phyloP scores from a whole-genome alignment of 2,113 vertebrate genomes.

The Prunella himalayana region DNA sequence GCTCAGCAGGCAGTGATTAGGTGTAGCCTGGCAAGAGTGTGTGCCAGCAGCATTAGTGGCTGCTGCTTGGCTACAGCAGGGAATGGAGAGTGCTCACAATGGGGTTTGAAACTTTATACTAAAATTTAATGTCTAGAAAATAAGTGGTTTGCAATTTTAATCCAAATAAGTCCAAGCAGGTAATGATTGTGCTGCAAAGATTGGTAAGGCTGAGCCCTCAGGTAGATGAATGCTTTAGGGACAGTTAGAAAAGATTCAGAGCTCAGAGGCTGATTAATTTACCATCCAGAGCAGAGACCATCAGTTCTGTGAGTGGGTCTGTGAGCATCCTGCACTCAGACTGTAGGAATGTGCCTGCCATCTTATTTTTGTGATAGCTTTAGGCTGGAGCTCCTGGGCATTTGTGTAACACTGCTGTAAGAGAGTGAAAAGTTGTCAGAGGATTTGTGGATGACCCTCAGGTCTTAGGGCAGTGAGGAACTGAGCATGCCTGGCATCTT shows the following conservation, averaged over 20 bases:
- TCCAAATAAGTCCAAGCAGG: not conserved
- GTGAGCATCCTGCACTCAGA: not conserved
- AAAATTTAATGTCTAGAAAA: conserved; percentile 28
- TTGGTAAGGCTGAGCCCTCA: not conserved
- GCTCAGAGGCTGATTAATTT: not conserved
- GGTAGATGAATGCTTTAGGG: not conserved
- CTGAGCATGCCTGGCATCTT: not conserved
- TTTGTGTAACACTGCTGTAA: not conserved
- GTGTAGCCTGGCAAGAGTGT: not conserved
- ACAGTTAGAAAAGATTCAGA: not conserved
- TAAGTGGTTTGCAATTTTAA: not conserved
- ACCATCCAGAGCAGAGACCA: not conserved
- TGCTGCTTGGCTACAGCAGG: not conserved
- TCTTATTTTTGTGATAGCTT: not conserved
- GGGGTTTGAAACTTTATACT: conserved; percentile 6
- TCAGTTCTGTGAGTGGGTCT: not conserved
- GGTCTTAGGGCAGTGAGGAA: not conserved
- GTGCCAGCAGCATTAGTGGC: not conserved
- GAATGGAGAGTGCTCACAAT: not conserved
- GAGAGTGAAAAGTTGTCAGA: not conserved
- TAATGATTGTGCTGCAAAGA: not conserved
- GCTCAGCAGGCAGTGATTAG: not conserved
- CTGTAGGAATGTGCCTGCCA: not conserved
- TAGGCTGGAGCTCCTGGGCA: not conserved
- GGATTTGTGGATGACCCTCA: not conserved